Conservation (phyloP, 2,888 invertebrate species). For the Anoplius nigerrimus region DNA sequence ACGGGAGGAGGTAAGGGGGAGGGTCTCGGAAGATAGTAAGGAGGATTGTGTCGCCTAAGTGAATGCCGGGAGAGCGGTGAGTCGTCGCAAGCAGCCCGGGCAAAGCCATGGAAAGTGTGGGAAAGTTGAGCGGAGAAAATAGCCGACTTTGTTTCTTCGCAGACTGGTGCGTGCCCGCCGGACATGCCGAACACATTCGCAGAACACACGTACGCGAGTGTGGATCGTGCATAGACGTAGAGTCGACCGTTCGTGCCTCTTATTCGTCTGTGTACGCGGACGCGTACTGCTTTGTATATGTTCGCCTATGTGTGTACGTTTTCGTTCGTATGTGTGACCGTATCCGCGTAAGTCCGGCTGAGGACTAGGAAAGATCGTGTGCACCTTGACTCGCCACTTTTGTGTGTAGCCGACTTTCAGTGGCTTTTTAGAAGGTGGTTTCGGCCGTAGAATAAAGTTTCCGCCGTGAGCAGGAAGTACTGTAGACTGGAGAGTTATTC, state of each 20-base stretch:
- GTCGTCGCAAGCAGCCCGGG: conserved; percentile 26
- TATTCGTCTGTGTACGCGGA: too few species aligned
- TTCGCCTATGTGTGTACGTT: too few species aligned
- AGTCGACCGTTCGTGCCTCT: too few species aligned
- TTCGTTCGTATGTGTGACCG: conserved; percentile 9
- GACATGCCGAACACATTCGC: conserved; percentile 7
- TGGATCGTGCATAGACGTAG: too few species aligned
- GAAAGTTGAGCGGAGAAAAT: conserved; percentile 72
- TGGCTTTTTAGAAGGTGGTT: neutral
- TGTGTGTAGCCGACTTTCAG: conserved; percentile 1
- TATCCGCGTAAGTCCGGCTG: conserved; percentile 12
- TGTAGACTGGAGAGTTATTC: too few species aligned
- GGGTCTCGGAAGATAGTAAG: conserved; percentile 18
- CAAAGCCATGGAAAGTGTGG: conserved; percentile 72
- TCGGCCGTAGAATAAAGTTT: too few species aligned
- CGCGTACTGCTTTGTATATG: too few species aligned
- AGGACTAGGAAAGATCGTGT: conserved; percentile 17
- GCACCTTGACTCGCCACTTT: conserved; percentile 22
- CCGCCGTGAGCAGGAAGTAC: too few species aligned
- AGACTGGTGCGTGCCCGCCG: neutral
- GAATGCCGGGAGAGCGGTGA: conserved; percentile 12
- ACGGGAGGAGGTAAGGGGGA: conserved; percentile 3
- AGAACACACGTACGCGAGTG: conserved; percentile 17
- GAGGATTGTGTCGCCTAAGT: neutral
- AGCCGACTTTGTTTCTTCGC: conserved; percentile 58